These are phyloP conservation scores for Diadegma fenestrale DNA, from an alignment of 2,888 invertebrate species.

Conservation along the genomic window DNA sequence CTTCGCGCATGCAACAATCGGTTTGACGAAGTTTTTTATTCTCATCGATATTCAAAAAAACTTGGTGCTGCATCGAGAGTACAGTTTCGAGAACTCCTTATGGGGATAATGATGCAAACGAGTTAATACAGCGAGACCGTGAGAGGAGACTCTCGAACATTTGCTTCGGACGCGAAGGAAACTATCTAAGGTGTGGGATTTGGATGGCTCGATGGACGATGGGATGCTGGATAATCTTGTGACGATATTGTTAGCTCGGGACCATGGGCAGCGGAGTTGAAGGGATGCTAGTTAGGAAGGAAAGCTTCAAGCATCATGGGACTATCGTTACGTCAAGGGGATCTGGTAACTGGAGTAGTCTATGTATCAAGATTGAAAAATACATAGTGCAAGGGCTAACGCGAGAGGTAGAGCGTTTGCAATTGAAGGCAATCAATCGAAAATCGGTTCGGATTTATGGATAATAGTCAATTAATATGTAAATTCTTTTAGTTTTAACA, in stretches of 20 bases:
- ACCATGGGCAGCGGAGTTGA: conserved; percentile 1
- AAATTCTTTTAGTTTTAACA: conserved; percentile 3
- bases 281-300: neutral
- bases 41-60: too few species aligned
- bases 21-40: too few species aligned
- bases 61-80: conserved; percentile 50
- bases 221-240: conserved; percentile 36
- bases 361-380: neutral
- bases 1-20: too few species aligned
- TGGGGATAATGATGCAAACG: conserved; percentile 26
- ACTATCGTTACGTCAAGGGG: conserved; percentile 57
- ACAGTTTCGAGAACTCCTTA: conserved; percentile 56
- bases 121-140: conserved; percentile 42
- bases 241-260: conserved; percentile 48
- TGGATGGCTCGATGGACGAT: neutral
- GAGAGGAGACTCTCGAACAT: neutral
- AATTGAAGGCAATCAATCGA: conserved; percentile 51
- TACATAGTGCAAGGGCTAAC: conserved; percentile 11
- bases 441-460: neutral
- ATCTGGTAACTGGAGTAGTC: conserved; percentile 35
- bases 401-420: conserved; percentile 12
- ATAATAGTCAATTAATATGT: neutral
- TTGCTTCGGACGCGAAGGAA: conserved; percentile 29
- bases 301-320: conserved; percentile 13
- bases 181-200: conserved; percentile 2